Conservation (phyloP, 2,113 vertebrate genomes). For the Dipodomys stephensi region DNA sequence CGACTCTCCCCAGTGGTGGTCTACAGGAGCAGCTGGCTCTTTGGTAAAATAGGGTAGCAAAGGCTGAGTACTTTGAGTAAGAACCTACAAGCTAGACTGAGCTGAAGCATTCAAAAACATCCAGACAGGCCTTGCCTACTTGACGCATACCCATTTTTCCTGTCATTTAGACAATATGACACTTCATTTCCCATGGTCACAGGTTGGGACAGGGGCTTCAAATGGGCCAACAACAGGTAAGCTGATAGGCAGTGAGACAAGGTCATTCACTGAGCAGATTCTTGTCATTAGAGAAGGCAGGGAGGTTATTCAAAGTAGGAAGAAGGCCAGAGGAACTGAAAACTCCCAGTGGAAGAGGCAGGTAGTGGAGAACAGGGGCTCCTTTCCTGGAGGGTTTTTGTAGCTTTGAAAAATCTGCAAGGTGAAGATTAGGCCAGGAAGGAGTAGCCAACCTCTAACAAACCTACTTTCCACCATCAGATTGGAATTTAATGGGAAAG, state of each 20-base stretch:
- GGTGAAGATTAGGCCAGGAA: background rate
- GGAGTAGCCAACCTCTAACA: background rate
- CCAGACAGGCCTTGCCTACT: background rate
- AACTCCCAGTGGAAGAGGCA: background rate
- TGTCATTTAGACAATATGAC: background rate
- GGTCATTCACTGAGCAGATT: too few species aligned
- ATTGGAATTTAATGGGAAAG: background rate
- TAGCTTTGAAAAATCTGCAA: background rate
- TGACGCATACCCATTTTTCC: background rate
- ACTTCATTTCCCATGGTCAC: background rate
- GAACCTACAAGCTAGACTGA: background rate
- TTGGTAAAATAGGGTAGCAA: background rate
- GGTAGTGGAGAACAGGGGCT: background rate
- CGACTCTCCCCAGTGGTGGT: background rate
- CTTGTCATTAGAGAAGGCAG: background rate
- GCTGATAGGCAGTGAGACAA: background rate
- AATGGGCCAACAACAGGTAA: background rate
- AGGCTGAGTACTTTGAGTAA: background rate
- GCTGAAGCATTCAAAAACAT: background rate
- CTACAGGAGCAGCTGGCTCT: background rate
- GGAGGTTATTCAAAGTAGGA: background rate
- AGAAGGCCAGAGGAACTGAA: background rate
- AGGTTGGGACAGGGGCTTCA: fast-evolving
- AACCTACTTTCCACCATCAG: background rate
- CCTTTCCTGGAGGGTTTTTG: background rate